Evolutionary conservation across 2,888 invertebrate species (phyloP).

Genomic region (Agonum fuliginosum): DNA sequence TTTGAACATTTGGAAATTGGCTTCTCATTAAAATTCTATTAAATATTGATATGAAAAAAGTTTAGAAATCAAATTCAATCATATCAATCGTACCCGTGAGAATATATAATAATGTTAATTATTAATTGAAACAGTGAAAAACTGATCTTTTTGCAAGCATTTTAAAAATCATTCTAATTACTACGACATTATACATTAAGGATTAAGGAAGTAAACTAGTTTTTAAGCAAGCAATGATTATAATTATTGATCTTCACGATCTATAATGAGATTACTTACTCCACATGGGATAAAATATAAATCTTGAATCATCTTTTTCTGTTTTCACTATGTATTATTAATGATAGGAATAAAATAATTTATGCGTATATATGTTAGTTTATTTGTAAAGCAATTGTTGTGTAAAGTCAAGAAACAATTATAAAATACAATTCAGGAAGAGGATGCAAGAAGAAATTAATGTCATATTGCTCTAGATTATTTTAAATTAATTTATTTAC

Average conservation of each 20-base stretch:
- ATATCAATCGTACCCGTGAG: slow-evolving; percentile 4
- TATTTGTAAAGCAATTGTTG: background rate
- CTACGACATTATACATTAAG: slow-evolving; percentile 2
- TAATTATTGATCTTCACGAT: slow-evolving; percentile 14
- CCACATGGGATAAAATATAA: background rate
- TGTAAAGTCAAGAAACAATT: background rate
- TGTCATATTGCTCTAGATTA: background rate
- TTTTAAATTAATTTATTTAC: background rate
- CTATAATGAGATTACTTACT: background rate
- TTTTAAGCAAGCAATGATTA: background rate
- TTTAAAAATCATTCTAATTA: slow-evolving; percentile 27
- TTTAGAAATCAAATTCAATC: slow-evolving; percentile 5
- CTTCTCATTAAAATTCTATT: slow-evolving; percentile 17
- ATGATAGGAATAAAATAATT: slow-evolving; percentile 1
- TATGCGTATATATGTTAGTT: background rate
- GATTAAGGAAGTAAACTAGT: slow-evolving; percentile 7
- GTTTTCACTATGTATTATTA: background rate
- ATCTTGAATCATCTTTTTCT: background rate
- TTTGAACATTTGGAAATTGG: background rate
- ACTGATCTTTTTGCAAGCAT: background rate
- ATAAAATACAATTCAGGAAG: background rate
- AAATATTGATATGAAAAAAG: slow-evolving; percentile 11
- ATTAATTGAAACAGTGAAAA: background rate
- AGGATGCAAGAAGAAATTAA: background rate
- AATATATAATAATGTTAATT: slow-evolving; percentile 25